Evolutionary conservation across 2,113 vertebrate genomes (phyloP), one percentile per base, ranked within the genome.

Genomic region (Cyphomyrus plagiostoma): DNA sequence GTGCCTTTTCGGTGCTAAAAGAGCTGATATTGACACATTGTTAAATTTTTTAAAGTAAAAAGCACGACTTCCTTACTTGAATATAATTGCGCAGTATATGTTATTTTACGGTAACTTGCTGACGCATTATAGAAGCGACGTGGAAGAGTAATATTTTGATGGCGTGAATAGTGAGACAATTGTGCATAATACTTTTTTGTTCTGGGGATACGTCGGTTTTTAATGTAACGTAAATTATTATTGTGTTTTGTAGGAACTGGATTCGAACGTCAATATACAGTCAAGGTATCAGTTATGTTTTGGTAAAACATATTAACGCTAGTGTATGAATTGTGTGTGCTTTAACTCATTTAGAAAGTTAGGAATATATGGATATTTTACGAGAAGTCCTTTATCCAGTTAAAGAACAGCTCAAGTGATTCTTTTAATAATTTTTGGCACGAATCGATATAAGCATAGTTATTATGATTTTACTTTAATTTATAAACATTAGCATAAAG

Each of bases 101-200:
- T 50, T 49, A 49, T 50, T 77, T 87, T 89, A 89, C 88, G 66
- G 88, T 50, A 80, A 46, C 4, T 26, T 52, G 23, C n/a, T 89
- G 88, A 89, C 88, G 88, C 50, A 89, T 49, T 62, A 89, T 19
- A 6, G 39, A 85, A n/a, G 89, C 80, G 89, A 50, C 52, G n/a
- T 6, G 42, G n/a, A 4, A 46, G 19, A 88, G 35, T 42, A 10
- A 70, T 70, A 19, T 88, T 39, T 58, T 62, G 56, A 13, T 23
- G 35, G 56, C 5, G 5, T 13, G 42, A 10, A 13, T 9, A n/a
- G 39, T 23, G 11, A 49, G 82, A 49, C n/a, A 21, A 49, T n/a
- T 85, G 21, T 46, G 39, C 46, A 7, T 58, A 19, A 21, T n/a
- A 8, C 23, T 13, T 39, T 56, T 88, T 53, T 50, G 19, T 42